Evolutionary conservation across 1,140 invertebrate species (phyloP).

Genomic region (Callitettix versicolor): DNA sequence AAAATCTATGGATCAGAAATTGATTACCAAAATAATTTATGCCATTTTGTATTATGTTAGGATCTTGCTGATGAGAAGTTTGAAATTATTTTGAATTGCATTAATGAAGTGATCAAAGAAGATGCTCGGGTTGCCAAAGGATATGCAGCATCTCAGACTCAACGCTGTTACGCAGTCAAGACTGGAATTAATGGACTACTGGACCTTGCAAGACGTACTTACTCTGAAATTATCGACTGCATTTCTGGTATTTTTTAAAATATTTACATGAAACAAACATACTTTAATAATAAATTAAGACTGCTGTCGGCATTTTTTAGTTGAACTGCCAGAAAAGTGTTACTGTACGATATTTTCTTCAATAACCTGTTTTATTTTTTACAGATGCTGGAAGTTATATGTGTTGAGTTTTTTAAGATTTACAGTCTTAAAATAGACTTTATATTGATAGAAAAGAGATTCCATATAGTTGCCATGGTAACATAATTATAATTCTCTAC

Average conservation of each 20-base stretch:
- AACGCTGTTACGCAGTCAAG: slow-evolving; percentile 79
- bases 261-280: neutral
- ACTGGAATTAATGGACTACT: slow-evolving; percentile 57
- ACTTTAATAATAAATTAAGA: no score
- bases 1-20: no score
- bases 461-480: no score
- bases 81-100: slow-evolving; percentile 47
- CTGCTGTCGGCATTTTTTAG: no score
- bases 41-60: slow-evolving; percentile 22
- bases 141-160: slow-evolving; percentile 49
- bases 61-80: slow-evolving; percentile 37
- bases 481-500: no score
- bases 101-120: slow-evolving; percentile 57
- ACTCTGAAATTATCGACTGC: slow-evolving; percentile 66
- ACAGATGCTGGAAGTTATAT: no score
- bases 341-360: neutral
- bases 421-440: no score
- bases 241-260: slow-evolving; percentile 50
- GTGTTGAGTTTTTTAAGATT: no score
- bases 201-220: slow-evolving; percentile 65
- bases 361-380: no score
- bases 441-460: no score
- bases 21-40: no score
- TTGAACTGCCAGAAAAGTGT: no score
- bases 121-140: slow-evolving; percentile 61